Conservation (phyloP, 2,797 vertebrate genomes). For the Pangasius mekongensis region DNA sequence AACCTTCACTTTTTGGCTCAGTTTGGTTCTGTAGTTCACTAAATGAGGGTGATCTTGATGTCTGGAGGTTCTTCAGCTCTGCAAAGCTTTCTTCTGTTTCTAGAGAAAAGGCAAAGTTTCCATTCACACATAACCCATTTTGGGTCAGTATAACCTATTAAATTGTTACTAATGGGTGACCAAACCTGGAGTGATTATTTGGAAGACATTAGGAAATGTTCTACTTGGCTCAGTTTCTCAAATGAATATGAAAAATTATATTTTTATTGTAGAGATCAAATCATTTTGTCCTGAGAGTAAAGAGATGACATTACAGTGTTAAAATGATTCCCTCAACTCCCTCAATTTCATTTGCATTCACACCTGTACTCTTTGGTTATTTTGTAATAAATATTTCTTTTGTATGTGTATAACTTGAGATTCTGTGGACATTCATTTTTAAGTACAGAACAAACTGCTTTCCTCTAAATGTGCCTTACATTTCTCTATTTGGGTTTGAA, state of each 20-base stretch:
- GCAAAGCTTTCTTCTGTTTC: constrained; percentile 55
- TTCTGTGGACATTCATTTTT: neutral
- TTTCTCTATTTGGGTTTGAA: neutral
- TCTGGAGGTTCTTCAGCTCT: constrained; percentile 56
- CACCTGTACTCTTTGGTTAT: neutral
- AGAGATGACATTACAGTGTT: neutral
- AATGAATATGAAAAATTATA: neutral
- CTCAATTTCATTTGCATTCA: neutral
- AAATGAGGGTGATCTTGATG: constrained; percentile 53
- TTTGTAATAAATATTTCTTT: neutral
- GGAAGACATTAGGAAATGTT: neutral
- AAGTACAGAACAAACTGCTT: neutral
- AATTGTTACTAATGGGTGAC: neutral
- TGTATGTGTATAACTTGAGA: neutral
- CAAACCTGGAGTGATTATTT: neutral
- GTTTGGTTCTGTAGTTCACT: constrained; percentile 49
- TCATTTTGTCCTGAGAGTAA: neutral
- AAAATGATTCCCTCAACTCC: neutral
- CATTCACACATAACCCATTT: neutral
- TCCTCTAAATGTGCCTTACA: neutral
- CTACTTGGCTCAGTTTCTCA: neutral
- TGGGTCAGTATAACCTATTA: neutral
- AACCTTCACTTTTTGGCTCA: constrained; percentile 56
- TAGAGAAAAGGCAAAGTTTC: constrained; percentile 31
- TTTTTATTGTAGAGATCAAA: neutral